phyloP scores from a whole-genome alignment of 2,113 vertebrate species.

The Callipepla squamata region DNA sequence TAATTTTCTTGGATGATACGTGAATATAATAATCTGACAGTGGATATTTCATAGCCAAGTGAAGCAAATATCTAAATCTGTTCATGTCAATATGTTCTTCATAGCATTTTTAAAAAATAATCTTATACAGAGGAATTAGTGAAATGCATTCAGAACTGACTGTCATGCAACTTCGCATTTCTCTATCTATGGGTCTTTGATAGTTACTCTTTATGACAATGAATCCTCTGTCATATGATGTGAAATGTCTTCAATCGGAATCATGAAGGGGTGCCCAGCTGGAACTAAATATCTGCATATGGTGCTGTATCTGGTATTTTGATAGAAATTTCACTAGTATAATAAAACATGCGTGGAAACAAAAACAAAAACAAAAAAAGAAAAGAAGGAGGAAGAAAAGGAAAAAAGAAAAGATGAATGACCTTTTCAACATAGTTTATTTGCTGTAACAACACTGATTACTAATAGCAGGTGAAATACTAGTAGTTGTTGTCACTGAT shows the following conservation, averaged over 20 bases:
- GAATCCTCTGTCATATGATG: neutral
- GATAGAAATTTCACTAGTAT: neutral
- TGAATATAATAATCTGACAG: neutral
- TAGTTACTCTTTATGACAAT: neutral
- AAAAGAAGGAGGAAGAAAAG: no score
- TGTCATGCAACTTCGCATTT: neutral
- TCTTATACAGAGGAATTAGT: neutral
- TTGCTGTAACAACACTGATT: neutral
- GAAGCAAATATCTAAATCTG: neutral
- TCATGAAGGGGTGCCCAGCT: neutral
- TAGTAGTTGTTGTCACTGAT: neutral
- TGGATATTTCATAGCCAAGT: neutral
- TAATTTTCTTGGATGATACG: neutral
- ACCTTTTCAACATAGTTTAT: neutral
- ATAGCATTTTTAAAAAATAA: neutral
- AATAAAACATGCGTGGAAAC: neutral
- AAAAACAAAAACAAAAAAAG: neutral
- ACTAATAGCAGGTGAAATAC: neutral
- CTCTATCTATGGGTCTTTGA: neutral
- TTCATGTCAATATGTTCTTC: neutral
- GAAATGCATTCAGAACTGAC: neutral
- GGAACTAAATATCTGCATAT: neutral
- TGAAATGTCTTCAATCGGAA: neutral
- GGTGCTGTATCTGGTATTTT: neutral
- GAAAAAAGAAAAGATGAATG: neutral